Conservation (phyloP, 2,113 vertebrate species). For the Probosciger aterrimus region DNA sequence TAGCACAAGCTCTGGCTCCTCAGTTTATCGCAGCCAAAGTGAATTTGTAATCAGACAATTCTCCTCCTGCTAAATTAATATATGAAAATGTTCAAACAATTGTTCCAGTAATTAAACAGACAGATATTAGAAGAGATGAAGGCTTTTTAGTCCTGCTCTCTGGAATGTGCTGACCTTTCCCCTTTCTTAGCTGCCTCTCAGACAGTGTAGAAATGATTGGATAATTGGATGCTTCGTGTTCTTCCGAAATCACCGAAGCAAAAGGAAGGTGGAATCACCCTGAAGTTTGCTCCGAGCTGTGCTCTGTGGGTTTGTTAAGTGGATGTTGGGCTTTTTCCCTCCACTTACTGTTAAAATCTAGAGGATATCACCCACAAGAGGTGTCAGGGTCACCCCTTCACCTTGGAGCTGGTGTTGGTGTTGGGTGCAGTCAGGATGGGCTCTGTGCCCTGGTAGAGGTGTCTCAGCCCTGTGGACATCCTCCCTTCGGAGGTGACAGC, state of each 20-base stretch:
- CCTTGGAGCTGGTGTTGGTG: background rate
- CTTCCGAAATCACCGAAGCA: constrained; percentile 45
- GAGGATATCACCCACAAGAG: background rate
- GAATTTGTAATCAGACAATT: constrained; percentile 59
- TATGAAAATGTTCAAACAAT: constrained; percentile 70
- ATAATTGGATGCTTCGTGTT: constrained; percentile 65
- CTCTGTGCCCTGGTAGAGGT: too few relatives aligned
- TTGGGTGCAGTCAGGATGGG: background rate
- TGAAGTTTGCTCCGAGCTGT: background rate
- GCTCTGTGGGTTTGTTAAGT: background rate
- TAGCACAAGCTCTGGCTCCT: background rate
- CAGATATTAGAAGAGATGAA: constrained; percentile 57
- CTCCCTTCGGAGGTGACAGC: background rate
- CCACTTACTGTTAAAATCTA: background rate
- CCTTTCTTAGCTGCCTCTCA: constrained; percentile 41
- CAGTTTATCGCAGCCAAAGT: background rate
- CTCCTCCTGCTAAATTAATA: constrained; percentile 63
- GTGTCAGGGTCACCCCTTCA: background rate
- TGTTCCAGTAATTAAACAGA: constrained; percentile 72
- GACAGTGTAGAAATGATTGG: constrained; percentile 48
- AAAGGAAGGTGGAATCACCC: background rate
- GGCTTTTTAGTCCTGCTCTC: constrained; percentile 41
- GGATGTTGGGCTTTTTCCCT: background rate
- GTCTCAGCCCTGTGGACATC: background rate
- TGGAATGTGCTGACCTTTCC: constrained; percentile 66